phyloP scores from a whole-genome alignment of 2,888 invertebrate species.

The Drosophila paracracens region DNA sequence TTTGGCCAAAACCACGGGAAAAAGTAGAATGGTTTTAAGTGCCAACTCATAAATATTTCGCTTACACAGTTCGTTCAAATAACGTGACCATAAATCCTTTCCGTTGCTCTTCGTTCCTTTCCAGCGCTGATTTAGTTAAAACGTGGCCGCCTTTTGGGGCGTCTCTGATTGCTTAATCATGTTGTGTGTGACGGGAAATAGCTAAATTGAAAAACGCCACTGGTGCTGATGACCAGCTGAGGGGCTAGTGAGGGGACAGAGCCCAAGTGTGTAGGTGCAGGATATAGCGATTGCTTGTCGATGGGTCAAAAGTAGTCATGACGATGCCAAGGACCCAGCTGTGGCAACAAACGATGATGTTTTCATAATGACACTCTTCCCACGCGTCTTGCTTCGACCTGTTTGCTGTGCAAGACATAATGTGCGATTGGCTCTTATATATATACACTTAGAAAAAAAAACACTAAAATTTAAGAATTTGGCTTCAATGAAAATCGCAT shows the following conservation, averaged over 20 bases:
- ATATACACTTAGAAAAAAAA: background rate
- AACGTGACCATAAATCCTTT: slow-evolving; percentile 69
- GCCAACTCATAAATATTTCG: slow-evolving; percentile 65
- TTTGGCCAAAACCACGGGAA: background rate
- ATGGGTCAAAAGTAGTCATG: slow-evolving; percentile 53
- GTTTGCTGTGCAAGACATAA: slow-evolving; percentile 11
- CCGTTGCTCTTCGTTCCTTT: slow-evolving; percentile 14
- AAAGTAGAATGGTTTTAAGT: slow-evolving; percentile 52
- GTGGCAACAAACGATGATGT: slow-evolving; percentile 56
- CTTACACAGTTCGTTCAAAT: slow-evolving; percentile 44
- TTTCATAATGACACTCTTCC: slow-evolving; percentile 47
- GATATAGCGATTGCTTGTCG: slow-evolving; percentile 33
- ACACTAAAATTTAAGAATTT: background rate
- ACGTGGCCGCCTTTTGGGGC: slow-evolving; percentile 59
- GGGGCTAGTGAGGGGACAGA: slow-evolving; percentile 11
- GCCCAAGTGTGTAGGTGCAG: background rate
- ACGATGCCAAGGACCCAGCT: slow-evolving; percentile 29
- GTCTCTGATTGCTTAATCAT: slow-evolving; percentile 75
- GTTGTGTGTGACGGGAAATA: slow-evolving; percentile 69
- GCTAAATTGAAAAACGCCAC: slow-evolving; percentile 77
- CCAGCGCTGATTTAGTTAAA: slow-evolving; percentile 56
- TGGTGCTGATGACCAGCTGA: slow-evolving; percentile 54
- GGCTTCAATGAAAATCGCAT: background rate
- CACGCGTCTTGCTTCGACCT: slow-evolving; percentile 8
- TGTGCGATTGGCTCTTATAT: slow-evolving; percentile 4